Evolutionary conservation across 2,113 vertebrate species (phyloP).

Genomic region (Periophthalmodon schlosseri): DNA sequence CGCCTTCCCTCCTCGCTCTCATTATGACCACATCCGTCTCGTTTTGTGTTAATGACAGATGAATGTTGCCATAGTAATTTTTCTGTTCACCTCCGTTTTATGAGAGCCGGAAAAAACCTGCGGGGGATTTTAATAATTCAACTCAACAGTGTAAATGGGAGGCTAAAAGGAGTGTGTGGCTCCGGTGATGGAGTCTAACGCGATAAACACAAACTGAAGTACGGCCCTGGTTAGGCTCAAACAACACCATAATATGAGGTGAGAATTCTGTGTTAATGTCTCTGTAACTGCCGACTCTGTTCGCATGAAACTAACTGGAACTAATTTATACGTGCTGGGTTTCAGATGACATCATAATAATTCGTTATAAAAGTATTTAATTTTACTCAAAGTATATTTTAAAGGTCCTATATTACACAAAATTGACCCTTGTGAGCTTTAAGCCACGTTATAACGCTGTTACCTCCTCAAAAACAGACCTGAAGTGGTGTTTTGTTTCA

Average conservation of each 20-base stretch:
- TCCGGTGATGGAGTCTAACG: conserved; percentile 38
- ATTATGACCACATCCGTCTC: conserved; percentile 40
- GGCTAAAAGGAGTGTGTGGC: conserved; percentile 36
- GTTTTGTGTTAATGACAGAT: conserved; percentile 45
- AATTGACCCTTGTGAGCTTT: no score
- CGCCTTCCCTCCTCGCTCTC: conserved; percentile 36
- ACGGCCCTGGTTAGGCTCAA: not conserved
- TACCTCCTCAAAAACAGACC: no score
- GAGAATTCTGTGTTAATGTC: no score
- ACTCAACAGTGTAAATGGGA: conserved; percentile 55
- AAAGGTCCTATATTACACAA: no score
- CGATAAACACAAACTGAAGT: conserved; percentile 41
- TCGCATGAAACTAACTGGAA: no score
- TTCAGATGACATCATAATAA: no score
- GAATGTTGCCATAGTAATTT: conserved; percentile 44
- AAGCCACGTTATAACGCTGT: no score
- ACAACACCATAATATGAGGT: not conserved
- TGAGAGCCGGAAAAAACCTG: conserved; percentile 33
- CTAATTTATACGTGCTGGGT: no score
- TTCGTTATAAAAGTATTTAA: no score
- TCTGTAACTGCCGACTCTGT: no score
- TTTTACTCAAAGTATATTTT: no score
- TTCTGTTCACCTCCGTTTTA: conserved; percentile 36
- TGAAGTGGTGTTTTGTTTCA: no score
- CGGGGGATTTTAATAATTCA: conserved; percentile 61